Evolutionary conservation across 2,113 vertebrate species (phyloP), one percentile per base, ranked within the genome.

Genomic region (Misgurnus anguillicaudatus): DNA sequence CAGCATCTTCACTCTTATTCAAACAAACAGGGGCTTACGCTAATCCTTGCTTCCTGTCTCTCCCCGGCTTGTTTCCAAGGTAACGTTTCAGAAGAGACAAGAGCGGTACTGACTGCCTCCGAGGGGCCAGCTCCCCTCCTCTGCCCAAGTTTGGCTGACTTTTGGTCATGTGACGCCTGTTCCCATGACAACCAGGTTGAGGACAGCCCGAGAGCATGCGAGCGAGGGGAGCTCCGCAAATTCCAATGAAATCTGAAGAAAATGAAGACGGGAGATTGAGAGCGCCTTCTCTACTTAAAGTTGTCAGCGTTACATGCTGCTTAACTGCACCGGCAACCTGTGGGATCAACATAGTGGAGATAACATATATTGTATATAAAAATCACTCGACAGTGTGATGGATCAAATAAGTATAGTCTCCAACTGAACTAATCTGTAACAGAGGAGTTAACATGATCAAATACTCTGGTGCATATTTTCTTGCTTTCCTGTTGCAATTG

Each of bases 101-200:
- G 91, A 90, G 86, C 87, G 86, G 87, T 87, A 90, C 87, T 89
- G 86, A 88, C 86, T 87, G 88, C 87, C 90, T 90, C 91, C 86
- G 83, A 86, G 88, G 91, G 91, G 89, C 89, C 89, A 88, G 88
- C 88, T 88, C 89, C 88, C 89, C 88, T 87, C 87, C 86, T 90
- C 90, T 79, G 63, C 89, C 88, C 90, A 93, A 92, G 90, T 92
- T 92, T 91, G 89, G 88, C 88, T 91, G 88, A 85, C 90, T 92
- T 90, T 82, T 82, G 88, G 89, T 92, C 91, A 90, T 87, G 88
- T 92, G 90, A 89, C 87, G 89, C 86, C 85, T 87, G 92, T 92
- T 94, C 89, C 92, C 90, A 92, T 93, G 91, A 92, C 92, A 92
- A 93, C 92, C 89, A 91, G 91, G 91, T 93, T 90, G 88, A 89